These are phyloP conservation scores for Formica aserva DNA, from an alignment of 2,888 invertebrate species.

Conservation along the genomic window DNA sequence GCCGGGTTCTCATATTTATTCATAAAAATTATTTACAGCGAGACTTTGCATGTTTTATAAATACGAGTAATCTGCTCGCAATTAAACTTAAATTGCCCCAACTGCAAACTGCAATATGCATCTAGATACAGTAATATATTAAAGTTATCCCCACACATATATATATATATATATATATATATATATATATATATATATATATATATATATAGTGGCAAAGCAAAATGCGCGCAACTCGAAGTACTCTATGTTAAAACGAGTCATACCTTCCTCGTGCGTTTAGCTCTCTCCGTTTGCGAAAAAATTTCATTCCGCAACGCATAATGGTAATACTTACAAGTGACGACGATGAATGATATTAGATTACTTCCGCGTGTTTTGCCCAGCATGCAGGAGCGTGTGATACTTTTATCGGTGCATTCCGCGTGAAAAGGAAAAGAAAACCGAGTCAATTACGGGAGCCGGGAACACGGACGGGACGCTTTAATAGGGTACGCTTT, in stretches of 20 bases:
- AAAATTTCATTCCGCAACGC: slow-evolving; percentile 19
- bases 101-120: background rate
- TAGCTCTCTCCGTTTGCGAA: slow-evolving; percentile 32
- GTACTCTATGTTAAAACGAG: background rate
- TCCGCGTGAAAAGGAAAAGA: background rate
- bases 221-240: background rate
- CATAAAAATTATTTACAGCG: slow-evolving; percentile 17
- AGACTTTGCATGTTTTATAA: slow-evolving; percentile 11
- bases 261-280: slow-evolving; percentile 35
- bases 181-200: too few species aligned
- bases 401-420: slow-evolving; percentile 18
- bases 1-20: background rate
- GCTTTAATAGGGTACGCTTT: slow-evolving; percentile 34
- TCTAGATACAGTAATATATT: background rate
- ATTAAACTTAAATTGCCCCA: slow-evolving; percentile 25
- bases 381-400: background rate
- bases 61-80: slow-evolving; percentile 21
- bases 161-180: too few species aligned
- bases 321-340: background rate
- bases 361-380: slow-evolving; percentile 27
- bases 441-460: slow-evolving; percentile 33
- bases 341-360: slow-evolving; percentile 23
- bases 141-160: background rate
- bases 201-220: background rate
- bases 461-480: background rate